Base-by-base conservation (phyloP, 2,888 invertebrate genomes). In the Limnephilus auricula region DNA sequence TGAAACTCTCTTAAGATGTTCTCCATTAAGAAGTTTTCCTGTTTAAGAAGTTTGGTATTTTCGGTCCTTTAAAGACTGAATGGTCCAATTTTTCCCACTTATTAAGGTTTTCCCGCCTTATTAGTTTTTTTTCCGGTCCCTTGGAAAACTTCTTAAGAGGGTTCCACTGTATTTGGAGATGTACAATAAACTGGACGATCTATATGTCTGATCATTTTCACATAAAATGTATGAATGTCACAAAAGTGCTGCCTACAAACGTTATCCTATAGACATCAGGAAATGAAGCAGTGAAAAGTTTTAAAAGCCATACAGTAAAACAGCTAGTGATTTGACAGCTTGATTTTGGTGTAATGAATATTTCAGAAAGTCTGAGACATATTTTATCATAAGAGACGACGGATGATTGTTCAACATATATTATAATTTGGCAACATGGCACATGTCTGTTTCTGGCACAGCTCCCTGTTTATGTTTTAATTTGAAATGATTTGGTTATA, bases 401-500 rank as follows among this genome's bases (percentile, higher is more conserved):
- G 50, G 25, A 50, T 86, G 86, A 40, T 31, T 50, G 86, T 31
- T 85, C n/a, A 45, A 37, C 37, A 45, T 50, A n/a, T 45, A 18
- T 86, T 50, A 50, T 25, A 79, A 78, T 79, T 88, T 88, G 79
- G 87, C 78, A 88, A 89, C 89, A 89, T 89, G 89, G 89, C 89
- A 89, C 89, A 40, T 80, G 65, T 65, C 80, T 89, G 37, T 89
- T 89, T 89, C 65, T 89, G 80, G 89, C 89, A 89, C 90, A 31
- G 84, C 65, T 79, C 31, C 84, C 40, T 92, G 89, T 86, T 92
- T 89, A 92, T 92, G 86, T 93, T 93, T 92, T 93, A 92, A 93
- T 92, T 91, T 91, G 89, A 91, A 92, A 90, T 93, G 91, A 90
- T 93, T 93, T 93, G 82, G 82, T 93, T 96, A 94, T 96, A 97